Base-by-base conservation (phyloP, 2,113 vertebrate genomes). In the Dolichotis patagonum region DNA sequence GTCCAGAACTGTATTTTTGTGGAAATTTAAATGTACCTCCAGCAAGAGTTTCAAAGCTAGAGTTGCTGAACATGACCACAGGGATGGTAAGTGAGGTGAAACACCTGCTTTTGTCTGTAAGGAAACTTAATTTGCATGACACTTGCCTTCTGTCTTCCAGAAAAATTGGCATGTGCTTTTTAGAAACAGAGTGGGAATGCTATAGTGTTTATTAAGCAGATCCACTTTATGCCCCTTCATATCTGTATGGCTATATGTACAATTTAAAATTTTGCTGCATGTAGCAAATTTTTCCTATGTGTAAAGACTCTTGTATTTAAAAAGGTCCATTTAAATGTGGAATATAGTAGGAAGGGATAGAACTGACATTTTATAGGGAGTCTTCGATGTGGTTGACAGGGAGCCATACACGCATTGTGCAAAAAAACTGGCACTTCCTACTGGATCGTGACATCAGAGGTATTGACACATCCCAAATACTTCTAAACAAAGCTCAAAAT, bases 61-160 rank as follows among this genome's bases (percentile, higher is more conserved):
- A 84, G 43, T 56, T 84, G 75, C 78, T 92, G 77, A 95, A 97
- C 94, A 94, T 82, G 90, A 94, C 88, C n/a, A 0, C 71, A 22
- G 92, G 90, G 85, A 90, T 96, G 63, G 38, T 46, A 96, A 96
- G 88, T 90, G 75, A 96, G 90, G 85, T 67, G 43, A 94, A 46
- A 90, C 92, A 95, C 96, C 95, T 97, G 96, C 84, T 94, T 97
- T 90, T 90, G 85, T 96, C 77, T 92, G 85, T 88, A 75, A 95
- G 67, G 96, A 97, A 96, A 94, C 35, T 96, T 96, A 95, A 97
- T 97, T 97, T 96, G 78, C 93, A 69, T 96, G 94, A 95, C 94
- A 94, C 77, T 94, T 60, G 58, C 95, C 92, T 97, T 97, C 91
- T 97, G 92, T 97, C 88, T 97, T 97, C 77, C 28, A 94, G 90